A percentile compares a stretch with the other conserved stretches of the same genome.
Evolutionary conservation across 2,888 invertebrate species (phyloP).

Genomic region (Folsomia manolachei): DNA sequence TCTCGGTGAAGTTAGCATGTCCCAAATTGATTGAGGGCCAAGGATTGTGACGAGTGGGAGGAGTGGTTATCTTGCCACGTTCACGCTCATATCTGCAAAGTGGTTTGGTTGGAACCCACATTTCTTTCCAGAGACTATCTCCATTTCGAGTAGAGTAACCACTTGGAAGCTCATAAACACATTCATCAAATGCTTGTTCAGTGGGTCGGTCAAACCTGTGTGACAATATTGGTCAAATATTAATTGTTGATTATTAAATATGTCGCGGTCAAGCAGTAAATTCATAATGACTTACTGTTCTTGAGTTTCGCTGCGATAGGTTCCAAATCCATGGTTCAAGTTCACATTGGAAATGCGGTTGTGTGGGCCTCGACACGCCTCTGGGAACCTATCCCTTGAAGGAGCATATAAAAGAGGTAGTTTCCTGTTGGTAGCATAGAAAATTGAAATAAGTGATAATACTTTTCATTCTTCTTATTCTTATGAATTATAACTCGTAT

Average conservation of each 20-base stretch:
- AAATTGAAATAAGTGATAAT: neutral
- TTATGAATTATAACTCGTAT: neutral
- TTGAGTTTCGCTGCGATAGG: neutral
- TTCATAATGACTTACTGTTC: neutral
- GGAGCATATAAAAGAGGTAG: neutral
- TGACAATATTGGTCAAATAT: neutral
- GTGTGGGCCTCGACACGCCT: neutral
- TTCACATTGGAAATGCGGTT: neutral
- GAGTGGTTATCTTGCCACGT: neutral
- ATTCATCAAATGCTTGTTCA: neutral
- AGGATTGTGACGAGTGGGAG: conserved; percentile 1
- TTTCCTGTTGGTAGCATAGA: neutral
- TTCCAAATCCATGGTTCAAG: neutral
- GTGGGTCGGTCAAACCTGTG: neutral
- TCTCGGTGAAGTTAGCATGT: too few species aligned
- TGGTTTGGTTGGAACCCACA: neutral
- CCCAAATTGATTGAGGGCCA: neutral
- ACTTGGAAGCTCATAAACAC: neutral
- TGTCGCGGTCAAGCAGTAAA: neutral
- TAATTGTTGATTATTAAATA: neutral
- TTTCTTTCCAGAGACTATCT: neutral
- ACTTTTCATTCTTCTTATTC: neutral
- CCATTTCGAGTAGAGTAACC: neutral
- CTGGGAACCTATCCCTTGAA: too few species aligned
- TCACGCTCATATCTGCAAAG: neutral